Percentiles rank a stretch among this genome's conserved stretches.
phyloP scores from a whole-genome alignment of 2,113 vertebrate species.

The Potamarius usumacintae region DNA sequence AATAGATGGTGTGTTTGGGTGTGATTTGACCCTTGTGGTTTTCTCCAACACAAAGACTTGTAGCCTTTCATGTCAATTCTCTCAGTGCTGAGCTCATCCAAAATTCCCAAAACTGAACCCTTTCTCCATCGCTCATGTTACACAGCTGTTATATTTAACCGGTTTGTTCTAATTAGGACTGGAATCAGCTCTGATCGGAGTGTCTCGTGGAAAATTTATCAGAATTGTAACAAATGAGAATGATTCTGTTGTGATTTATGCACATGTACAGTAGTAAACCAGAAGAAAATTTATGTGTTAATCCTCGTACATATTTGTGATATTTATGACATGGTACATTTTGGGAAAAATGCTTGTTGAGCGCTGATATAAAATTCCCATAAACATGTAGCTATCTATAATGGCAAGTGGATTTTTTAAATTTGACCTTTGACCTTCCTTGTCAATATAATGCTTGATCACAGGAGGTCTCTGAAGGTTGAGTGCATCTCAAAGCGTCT shows the following conservation, averaged over 20 bases:
- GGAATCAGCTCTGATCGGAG: not conserved
- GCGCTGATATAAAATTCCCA: not conserved
- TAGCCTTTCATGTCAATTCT: slow-evolving; percentile 20
- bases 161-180: not conserved
- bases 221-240: no score
- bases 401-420: no score
- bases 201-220: no score
- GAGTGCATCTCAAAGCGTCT: slow-evolving; percentile 56
- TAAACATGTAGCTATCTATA: not conserved
- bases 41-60: slow-evolving; percentile 21
- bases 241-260: no score
- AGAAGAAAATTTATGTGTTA: no score
- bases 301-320: no score
- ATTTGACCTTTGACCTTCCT: slow-evolving; percentile 19
- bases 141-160: not conserved
- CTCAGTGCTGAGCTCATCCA: not conserved
- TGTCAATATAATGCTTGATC: slow-evolving; percentile 18
- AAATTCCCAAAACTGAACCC: not conserved
- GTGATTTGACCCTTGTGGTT: slow-evolving; percentile 18
- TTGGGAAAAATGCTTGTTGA: not conserved
- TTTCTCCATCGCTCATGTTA: not conserved
- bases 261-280: no score
- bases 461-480: slow-evolving; percentile 52
- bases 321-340: not conserved
- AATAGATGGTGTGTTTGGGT: slow-evolving; percentile 29